Evolutionary conservation across 2,888 invertebrate species (phyloP), one percentile per base, ranked within the genome.

Genomic region (Sinelater perroti): DNA sequence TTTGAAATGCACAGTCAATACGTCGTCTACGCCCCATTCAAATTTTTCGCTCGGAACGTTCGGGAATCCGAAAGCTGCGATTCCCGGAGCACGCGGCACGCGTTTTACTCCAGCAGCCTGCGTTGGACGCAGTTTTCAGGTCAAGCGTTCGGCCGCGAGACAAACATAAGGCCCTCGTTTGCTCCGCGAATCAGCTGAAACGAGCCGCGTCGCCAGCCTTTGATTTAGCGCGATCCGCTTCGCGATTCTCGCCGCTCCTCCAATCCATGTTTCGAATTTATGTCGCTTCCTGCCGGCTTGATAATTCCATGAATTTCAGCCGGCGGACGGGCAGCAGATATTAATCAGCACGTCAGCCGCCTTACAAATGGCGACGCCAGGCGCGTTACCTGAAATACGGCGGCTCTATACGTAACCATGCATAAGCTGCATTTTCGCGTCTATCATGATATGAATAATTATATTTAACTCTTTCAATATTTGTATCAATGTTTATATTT

Each of bases 291-390:
- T 38, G 30, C 30, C 42, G 20, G 51, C 13, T 30, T 24, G 50
- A 50, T 50, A 51, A 51, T 51, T 42, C 51, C 51, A 44, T 26
- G 44, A 20, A 52, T 52, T 44, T 52, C 44, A 44, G 44, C 42
- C 26, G 44, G 33, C 24, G 33, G 52, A 52, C 44, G 35, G 17
- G 44, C 16, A 44, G 35, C 16, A 35, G 35, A 33, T 33, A 44
- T 44, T 52, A 52, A 52, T 52, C 52, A 44, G 44, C 24, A 52
- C 52, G 52, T 44, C 52, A 44, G 33, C 33, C 17, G 13, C 44
- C 17, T 26, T 17, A 42, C 20, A 31, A 36, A 50, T 30, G 18
- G 26, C 16, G 18, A 11, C 14, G 10, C 40, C 14, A 10, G 7
- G 40, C 44, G 30, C 13, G 11, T 44, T 44, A 10, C 30, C 30